A percentile compares a stretch with the other conserved stretches of the same genome.
Conservation (phyloP, 2,888 invertebrate genomes). For the Charanyca ferruginea region DNA sequence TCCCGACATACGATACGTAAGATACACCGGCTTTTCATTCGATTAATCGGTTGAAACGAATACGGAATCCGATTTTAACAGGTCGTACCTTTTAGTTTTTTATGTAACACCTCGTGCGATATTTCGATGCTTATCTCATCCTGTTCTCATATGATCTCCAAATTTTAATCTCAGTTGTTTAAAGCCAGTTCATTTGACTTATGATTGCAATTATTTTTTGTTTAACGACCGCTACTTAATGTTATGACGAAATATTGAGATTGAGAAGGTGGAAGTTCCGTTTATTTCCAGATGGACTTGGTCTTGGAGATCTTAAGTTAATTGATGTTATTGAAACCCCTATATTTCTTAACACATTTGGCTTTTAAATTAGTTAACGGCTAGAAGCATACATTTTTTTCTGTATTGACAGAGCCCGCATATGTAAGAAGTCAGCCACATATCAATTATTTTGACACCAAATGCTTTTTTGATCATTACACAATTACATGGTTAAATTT, state of each 20-base stretch:
- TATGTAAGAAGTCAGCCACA: conserved; percentile 82
- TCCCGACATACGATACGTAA: conserved; percentile 77
- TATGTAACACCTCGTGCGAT: conserved; percentile 80
- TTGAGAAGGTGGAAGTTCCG: conserved; percentile 19
- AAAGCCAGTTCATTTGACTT: conserved; percentile 45
- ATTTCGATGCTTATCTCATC: conserved; percentile 73
- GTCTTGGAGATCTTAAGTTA: conserved; percentile 37
- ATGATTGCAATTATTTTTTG: conserved; percentile 40
- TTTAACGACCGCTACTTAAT: conserved; percentile 32
- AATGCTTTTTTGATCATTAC: conserved; percentile 82
- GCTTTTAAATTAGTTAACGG: conserved; percentile 80
- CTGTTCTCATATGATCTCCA: conserved; percentile 63
- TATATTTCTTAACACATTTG: conserved; percentile 77
- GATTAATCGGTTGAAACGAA: conserved; percentile 85
- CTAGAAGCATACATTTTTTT: conserved; percentile 46
- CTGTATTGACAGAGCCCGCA: conserved; percentile 82
- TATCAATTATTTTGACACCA: conserved; percentile 88
- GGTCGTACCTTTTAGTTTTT: conserved; percentile 83
- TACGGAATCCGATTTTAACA: conserved; percentile 84
- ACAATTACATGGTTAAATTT: conserved; percentile 84
- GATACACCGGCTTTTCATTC: conserved; percentile 82
- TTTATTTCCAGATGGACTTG: conserved; percentile 10
- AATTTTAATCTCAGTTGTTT: conserved; percentile 61
- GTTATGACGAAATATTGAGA: conserved; percentile 23
- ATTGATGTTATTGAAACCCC: conserved; percentile 76